Conservation (phyloP, 2,888 invertebrate genomes). For the Temnothorax rugatulus region DNA sequence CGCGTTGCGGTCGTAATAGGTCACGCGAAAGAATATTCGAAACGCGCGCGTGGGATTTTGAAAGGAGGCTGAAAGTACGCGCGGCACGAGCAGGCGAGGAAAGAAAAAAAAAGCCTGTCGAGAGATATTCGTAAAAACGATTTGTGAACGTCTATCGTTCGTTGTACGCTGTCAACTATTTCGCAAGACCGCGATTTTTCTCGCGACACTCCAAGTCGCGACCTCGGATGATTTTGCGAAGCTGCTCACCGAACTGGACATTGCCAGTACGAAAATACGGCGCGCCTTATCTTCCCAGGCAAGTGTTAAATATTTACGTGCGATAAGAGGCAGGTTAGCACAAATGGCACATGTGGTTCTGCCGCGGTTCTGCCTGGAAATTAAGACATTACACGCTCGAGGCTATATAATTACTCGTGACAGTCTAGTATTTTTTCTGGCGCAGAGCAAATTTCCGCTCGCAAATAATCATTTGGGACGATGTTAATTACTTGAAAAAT, state of each 20-base stretch:
- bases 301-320: constrained; percentile 70
- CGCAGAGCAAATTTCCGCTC: constrained; percentile 34
- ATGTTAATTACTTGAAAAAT: constrained; percentile 57
- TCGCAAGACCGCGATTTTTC: constrained; percentile 10
- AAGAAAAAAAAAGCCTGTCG: neutral
- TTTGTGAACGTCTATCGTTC: constrained; percentile 3
- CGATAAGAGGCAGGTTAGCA: constrained; percentile 72
- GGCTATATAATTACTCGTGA: constrained; percentile 53
- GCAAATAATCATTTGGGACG: constrained; percentile 18
- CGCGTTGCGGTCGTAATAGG: constrained; percentile 37
- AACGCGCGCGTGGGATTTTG: constrained; percentile 60
- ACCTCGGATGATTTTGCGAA: constrained; percentile 1
- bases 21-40: constrained; percentile 57
- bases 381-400: constrained; percentile 65
- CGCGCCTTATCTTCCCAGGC: constrained; percentile 60
- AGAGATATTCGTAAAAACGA: neutral
- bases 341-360: constrained; percentile 64
- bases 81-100: neutral
- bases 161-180: constrained; percentile 6
- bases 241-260: constrained; percentile 29
- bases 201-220: neutral
- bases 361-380: constrained; percentile 51
- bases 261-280: neutral
- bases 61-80: constrained; percentile 55
- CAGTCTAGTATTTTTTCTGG: constrained; percentile 19